A percentile compares a stretch with the other conserved stretches of the same genome.
These are phyloP conservation scores for Thamnaconus septentrionalis DNA, from an alignment of 2,113 vertebrate species.

Conservation along the genomic window DNA sequence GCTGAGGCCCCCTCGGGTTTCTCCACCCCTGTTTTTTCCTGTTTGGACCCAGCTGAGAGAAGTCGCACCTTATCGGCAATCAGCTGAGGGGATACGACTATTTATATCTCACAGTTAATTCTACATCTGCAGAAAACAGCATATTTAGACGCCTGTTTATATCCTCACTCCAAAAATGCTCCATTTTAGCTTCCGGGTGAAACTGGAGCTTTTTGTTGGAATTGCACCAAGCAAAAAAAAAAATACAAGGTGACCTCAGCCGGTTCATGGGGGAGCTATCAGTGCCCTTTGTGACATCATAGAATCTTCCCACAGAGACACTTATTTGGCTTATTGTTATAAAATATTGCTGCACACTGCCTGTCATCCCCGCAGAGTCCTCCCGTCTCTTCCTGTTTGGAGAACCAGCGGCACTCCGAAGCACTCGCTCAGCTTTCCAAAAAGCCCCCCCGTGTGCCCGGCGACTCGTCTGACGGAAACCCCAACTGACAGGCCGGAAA, in stretches of 20 bases:
- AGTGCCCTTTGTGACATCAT: too few species aligned
- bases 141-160: too few species aligned
- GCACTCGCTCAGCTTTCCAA: slow-evolving; percentile 48
- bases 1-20: slow-evolving; percentile 48
- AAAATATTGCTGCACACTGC: too few species aligned
- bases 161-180: too few species aligned
- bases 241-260: not conserved
- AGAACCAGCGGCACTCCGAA: slow-evolving; percentile 38
- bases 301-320: too few species aligned
- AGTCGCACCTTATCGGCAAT: slow-evolving; percentile 23
- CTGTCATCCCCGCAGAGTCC: not conserved
- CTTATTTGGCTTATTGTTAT: too few species aligned
- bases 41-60: not conserved
- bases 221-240: too few species aligned
- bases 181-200: too few species aligned
- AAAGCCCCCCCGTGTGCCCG: slow-evolving; percentile 24
- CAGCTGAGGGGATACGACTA: not conserved
- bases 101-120: too few species aligned
- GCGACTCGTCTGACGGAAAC: slow-evolving; percentile 65
- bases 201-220: too few species aligned
- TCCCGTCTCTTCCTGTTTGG: slow-evolving; percentile 13
- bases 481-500: slow-evolving; percentile 64
- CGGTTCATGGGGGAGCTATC: not conserved
- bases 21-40: slow-evolving; percentile 37
- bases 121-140: too few species aligned